Evolutionary conservation across 2,113 vertebrate species (phyloP).

Genomic region (Onychostruthus taczanowskii): DNA sequence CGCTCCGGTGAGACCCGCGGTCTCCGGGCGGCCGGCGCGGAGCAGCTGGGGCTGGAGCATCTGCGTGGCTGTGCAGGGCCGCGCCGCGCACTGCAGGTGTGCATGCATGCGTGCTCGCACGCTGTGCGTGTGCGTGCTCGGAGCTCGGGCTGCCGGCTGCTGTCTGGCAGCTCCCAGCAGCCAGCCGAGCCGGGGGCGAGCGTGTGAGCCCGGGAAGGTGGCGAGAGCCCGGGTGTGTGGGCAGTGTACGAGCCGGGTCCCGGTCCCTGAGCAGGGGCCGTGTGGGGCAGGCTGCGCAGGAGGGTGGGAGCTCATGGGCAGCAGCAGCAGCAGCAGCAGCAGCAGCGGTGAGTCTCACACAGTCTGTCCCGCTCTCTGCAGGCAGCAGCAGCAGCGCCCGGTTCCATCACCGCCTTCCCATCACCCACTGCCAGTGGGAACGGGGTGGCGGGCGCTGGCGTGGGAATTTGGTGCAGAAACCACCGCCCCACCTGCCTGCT

Average conservation of each 20-base stretch:
- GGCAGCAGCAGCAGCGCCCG: neutral
- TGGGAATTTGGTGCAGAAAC: neutral
- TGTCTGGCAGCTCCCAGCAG: constrained; percentile 3
- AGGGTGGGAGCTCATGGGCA: neutral
- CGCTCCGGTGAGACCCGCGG: accelerated
- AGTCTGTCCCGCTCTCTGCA: neutral
- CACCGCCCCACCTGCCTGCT: neutral
- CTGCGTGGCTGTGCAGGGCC: neutral
- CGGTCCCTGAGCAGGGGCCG: neutral
- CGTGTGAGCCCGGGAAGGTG: neutral
- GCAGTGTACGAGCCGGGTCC: neutral
- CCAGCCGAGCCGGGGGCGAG: neutral
- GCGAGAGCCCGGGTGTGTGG: neutral
- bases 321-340: neutral
- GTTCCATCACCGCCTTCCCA: accelerated
- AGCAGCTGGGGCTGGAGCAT: neutral
- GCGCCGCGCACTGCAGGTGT: neutral
- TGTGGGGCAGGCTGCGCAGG: neutral
- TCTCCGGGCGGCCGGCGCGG: neutral
- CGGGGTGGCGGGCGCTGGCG: neutral
- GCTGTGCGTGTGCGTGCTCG: accelerated
- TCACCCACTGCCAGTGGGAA: neutral
- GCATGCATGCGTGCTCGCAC: neutral
- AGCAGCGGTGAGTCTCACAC: neutral
- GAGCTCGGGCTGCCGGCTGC: neutral